Percentiles rank a stretch among this genome's conserved stretches.
These are phyloP conservation scores for Patella pellucida DNA, from an alignment of 2,888 invertebrate genomes.

Conservation along the genomic window DNA sequence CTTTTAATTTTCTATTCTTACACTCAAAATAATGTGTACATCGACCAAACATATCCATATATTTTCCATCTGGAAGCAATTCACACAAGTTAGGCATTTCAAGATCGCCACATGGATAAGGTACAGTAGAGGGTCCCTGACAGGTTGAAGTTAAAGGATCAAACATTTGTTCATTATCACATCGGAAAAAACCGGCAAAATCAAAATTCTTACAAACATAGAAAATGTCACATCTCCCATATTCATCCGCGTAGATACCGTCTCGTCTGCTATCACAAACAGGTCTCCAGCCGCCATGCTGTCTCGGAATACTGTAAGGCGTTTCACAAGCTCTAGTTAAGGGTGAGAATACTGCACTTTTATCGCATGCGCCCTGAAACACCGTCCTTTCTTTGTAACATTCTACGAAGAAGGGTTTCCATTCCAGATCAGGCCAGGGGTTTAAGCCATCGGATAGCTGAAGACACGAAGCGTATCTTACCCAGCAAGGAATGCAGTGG, in stretches of 20 bases:
- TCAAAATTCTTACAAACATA: conserved; percentile 34
- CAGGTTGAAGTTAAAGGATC: conserved; percentile 36
- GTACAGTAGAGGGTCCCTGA: conserved; percentile 35
- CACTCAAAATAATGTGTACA: conserved; percentile 51
- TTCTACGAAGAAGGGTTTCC: conserved; percentile 44
- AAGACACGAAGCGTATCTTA: conserved; percentile 44
- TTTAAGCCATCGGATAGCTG: conserved; percentile 41
- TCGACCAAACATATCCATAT: conserved; percentile 45
- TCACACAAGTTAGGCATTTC: conserved; percentile 40
- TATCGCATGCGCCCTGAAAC: conserved; percentile 36
- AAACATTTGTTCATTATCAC: conserved; percentile 30
- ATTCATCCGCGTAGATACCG: conserved; percentile 40
- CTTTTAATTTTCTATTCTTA: conserved; percentile 29
- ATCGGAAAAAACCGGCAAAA: conserved; percentile 38
- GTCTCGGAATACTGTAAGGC: conserved; percentile 36
- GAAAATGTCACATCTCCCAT: conserved; percentile 40
- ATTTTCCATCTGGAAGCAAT: conserved; percentile 38
- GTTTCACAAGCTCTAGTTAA: conserved; percentile 41
- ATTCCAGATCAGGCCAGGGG: conserved; percentile 42
- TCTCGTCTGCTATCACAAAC: conserved; percentile 35
- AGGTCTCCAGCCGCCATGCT: conserved; percentile 37
- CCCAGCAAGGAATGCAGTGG: conserved; percentile 48
- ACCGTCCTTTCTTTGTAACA: conserved; percentile 45
- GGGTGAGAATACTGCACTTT: conserved; percentile 37
- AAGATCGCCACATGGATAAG: conserved; percentile 46